Evolutionary conservation across 2,113 vertebrate species (phyloP), one percentile per base, ranked within the genome.

Genomic region (Crotalus horridus): DNA sequence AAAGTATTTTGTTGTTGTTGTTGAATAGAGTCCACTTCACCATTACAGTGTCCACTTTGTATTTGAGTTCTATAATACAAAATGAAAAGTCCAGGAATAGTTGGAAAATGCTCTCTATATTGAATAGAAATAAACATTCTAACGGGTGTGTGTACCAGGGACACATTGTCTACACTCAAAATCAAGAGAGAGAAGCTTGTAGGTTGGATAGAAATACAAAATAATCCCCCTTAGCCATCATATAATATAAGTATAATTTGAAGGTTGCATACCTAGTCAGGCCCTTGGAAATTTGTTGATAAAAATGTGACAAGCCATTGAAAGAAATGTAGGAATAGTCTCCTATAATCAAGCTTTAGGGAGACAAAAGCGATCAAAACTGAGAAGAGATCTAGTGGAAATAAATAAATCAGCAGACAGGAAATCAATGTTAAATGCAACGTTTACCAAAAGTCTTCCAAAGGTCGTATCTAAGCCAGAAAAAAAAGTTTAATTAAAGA

Each of bases 361-460:
- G 11, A 64, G 43, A 89, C 12, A 53, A 59, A 26, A 96, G 95
- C 95, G 95, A 26, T 94, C 95, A 96, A 95, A 95, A 95, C 95
- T 94, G 96, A 92, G 12, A 51, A 87, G 23, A 55, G 15, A 0
- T 26, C 89, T 92, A 95, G 94, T 94, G 88, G 92, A 94, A 95
- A 92, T 92, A 91, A 95, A 94, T 94, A 93, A 94, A 86, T 88
- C 24, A 94, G 93, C 92, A 92, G 93, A 95, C 91, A 89, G 7
- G 7, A 90, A 95, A 96, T 95, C 91, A 92, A 89, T 33, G 93
- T 95, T 92, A 96, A 69, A 21, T 89, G 94, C 43, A 13, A 29
- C 3, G 11, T 64, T 94, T 92, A 93, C 94, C 94, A 96, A 97
- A 96, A 95, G 96, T 96, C 95, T 96, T 61, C 85, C 61, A 64